Evolutionary conservation across 2,113 vertebrate genomes (phyloP).

Genomic region (Butorides virescens): DNA sequence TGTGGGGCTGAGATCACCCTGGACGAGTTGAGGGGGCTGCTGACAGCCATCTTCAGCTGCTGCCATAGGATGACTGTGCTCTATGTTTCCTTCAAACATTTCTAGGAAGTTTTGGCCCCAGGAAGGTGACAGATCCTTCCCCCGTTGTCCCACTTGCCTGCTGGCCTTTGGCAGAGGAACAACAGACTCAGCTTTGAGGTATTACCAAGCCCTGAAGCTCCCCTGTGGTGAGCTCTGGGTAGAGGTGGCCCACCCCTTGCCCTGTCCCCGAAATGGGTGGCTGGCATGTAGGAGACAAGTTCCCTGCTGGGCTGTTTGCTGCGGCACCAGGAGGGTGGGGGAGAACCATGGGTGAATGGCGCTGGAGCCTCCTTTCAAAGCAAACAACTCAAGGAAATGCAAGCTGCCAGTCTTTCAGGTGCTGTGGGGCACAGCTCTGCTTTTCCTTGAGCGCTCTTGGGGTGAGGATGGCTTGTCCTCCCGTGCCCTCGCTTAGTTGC

Average conservation of each 20-base stretch:
- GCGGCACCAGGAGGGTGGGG: rapidly evolving
- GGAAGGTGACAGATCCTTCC: neutral
- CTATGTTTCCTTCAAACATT: neutral
- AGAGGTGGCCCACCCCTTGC: neutral
- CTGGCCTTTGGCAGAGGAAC: neutral
- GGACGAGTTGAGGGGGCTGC: neutral
- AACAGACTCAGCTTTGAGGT: neutral
- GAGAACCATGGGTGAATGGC: rapidly evolving
- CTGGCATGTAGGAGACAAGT: neutral
- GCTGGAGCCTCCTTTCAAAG: neutral
- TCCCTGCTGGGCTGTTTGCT: neutral
- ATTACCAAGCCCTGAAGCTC: neutral
- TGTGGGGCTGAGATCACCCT: neutral
- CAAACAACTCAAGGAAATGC: conserved; percentile 6
- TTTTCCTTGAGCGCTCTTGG: neutral
- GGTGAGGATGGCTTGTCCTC: neutral
- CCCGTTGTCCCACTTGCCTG: neutral
- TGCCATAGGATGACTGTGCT: neutral
- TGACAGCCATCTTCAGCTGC: neutral
- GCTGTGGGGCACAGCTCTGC: neutral
- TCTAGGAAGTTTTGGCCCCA: neutral
- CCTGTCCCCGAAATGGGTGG: neutral
- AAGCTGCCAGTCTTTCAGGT: neutral
- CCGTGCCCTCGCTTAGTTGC: neutral
- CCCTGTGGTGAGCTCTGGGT: neutral